A percentile compares a stretch with the other conserved stretches of the same genome.
Evolutionary conservation across 1,140 invertebrate genomes (phyloP).

Genomic region (Nebria ingens): DNA sequence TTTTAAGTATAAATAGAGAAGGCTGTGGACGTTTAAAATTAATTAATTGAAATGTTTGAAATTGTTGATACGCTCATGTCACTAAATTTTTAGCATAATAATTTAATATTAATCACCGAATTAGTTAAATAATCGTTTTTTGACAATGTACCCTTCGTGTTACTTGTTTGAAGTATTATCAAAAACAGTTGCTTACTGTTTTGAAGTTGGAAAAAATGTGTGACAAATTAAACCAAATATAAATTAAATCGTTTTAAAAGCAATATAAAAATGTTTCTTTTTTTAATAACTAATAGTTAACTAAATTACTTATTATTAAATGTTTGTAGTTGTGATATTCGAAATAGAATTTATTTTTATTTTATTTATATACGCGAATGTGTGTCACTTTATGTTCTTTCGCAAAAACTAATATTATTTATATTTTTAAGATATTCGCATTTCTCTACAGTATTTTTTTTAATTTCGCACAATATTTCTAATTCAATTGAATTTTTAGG

Average conservation of each 20-base stretch:
- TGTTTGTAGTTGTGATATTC: conserved; percentile 6
- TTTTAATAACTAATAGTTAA: background rate
- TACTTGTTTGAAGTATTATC: background rate
- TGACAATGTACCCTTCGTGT: background rate
- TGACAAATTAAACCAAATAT: conserved; percentile 9
- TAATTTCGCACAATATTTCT: background rate
- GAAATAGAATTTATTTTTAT: conserved; percentile 8
- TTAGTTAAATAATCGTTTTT: background rate
- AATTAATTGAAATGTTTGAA: too few relatives aligned
- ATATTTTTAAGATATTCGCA: background rate
- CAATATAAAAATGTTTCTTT: background rate
- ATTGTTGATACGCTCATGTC: background rate
- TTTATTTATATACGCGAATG: background rate
- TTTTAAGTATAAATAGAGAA: background rate
- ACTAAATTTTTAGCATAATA: background rate
- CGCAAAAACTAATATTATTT: background rate
- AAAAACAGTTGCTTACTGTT: background rate
- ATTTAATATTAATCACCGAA: background rate
- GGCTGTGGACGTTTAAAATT: background rate
- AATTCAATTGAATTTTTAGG: background rate
- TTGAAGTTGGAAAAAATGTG: too few relatives aligned
- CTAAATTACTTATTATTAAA: background rate
- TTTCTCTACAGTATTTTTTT: conserved; percentile 5
- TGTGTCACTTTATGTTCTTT: background rate
- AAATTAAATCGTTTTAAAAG: conserved; percentile 4